Evolutionary conservation across 2,113 vertebrate species (phyloP), one percentile per base, ranked within the genome.

Genomic region (Sylvia atricapilla): DNA sequence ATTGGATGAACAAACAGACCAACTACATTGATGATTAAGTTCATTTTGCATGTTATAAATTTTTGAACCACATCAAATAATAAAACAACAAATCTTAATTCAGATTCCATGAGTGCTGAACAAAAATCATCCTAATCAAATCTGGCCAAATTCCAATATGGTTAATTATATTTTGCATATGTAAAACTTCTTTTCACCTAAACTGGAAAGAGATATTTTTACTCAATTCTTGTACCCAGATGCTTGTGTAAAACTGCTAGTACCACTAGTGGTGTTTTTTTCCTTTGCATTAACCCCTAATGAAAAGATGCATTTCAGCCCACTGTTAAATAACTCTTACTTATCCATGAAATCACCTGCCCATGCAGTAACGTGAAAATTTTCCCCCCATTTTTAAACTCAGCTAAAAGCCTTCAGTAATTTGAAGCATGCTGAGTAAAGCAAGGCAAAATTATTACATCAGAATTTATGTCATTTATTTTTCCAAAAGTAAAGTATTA

Each of bases 151-250:
- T 90, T 98, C 97, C 96, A 98, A 69, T 91, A 91, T 50, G 28
- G 41, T 79, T 98, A 97, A 97, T 97, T 96, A 90, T 85, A 95
- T 94, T 94, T 96, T 95, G 88, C 93, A 96, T 96, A 95, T 89
- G 68, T 84, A 97, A 96, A 96, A 93, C 81, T 90, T 91, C 62
- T 96, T 94, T 96, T 95, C 83, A 92, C 63, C 96, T 96, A 96
- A 80, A 97, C 89, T 94, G 86, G 76, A 92, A 97, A 94, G 80
- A 94, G 59, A 35, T 91, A 91, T 95, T 95, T 95, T 97, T 97
- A 79, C 89, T 91, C 80, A 82, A 64, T 95, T 84, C 76, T 90
- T 94, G 82, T 89, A 94, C 37, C 50, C 74, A 89, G 49, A 8
- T 73, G 39, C 59, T 74, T 96, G 63, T 95, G 53, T 55, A 92